These are phyloP conservation scores for Agapostemon virescens DNA, from an alignment of 2,888 invertebrate genomes.

Conservation along the genomic window DNA sequence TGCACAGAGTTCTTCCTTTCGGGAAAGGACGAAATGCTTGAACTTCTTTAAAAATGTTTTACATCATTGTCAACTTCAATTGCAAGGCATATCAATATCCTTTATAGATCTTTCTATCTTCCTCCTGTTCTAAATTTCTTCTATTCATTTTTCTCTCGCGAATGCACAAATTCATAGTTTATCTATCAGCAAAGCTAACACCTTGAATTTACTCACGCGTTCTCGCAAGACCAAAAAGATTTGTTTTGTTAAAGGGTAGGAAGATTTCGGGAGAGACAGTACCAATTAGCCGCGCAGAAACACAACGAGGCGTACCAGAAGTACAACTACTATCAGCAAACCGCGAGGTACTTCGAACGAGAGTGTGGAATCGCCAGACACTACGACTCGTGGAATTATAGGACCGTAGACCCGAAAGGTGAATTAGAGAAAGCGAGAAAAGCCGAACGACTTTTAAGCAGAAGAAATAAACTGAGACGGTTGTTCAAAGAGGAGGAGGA, in stretches of 20 bases:
- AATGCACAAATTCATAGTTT: neutral
- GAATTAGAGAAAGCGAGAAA: conserved; percentile 64
- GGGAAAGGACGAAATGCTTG: neutral
- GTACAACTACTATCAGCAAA: conserved; percentile 70
- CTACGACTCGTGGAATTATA: conserved; percentile 74
- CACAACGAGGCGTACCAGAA: conserved; percentile 72
- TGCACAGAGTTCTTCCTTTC: neutral
- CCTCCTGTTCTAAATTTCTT: no score
- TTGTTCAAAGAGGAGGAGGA: conserved; percentile 72
- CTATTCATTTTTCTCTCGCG: neutral
- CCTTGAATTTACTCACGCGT: neutral
- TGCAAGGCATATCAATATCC: neutral
- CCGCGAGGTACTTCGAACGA: conserved; percentile 75
- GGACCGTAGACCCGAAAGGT: conserved; percentile 55
- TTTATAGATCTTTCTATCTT: neutral
- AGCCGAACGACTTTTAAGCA: conserved; percentile 64
- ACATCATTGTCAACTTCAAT: no score
- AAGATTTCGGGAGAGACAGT: conserved; percentile 72
- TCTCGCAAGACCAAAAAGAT: conserved; percentile 16
- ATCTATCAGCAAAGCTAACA: neutral
- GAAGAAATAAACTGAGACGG: conserved; percentile 68
- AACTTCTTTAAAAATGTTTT: neutral
- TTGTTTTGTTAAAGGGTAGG: conserved; percentile 69
- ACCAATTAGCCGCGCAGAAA: conserved; percentile 76
- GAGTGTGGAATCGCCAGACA: conserved; percentile 71